phyloP scores from a whole-genome alignment of 1,140 invertebrate genomes.

The Dermatophagoides farinae region DNA sequence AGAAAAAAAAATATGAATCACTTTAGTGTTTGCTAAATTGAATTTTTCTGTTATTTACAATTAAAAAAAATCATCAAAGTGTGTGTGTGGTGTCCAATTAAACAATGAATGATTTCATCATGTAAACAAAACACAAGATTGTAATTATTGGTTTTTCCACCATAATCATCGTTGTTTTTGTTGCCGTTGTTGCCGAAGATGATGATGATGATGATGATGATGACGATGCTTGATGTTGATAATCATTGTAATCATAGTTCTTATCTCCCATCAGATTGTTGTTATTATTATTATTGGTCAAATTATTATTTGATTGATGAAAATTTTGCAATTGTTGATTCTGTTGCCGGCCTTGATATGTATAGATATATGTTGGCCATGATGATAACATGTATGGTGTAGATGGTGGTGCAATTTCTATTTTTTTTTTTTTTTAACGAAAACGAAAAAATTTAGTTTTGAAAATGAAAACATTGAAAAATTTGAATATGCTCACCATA shows the following conservation, averaged over 20 bases:
- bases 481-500: constrained; percentile 45
- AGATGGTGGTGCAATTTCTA: constrained; percentile 4
- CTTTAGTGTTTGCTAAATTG: no score
- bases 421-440: not conserved
- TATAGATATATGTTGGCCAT: not conserved
- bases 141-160: no score
- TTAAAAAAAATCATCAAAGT: no score
- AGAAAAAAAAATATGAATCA: no score
- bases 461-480: not conserved
- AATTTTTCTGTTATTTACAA: no score
- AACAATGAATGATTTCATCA: no score
- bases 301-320: not conserved
- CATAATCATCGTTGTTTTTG: no score
- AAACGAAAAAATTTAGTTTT: not conserved
- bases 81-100: no score
- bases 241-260: not conserved
- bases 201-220: not conserved
- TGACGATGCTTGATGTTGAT: not conserved
- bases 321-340: no score
- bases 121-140: no score
- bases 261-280: not conserved
- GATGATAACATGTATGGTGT: not conserved
- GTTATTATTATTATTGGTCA: not conserved
- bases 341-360: not conserved
- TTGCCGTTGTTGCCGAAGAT: no score